Evolutionary conservation across 2,797 vertebrate genomes (phyloP).

Genomic region (Tokudaia muenninki): DNA sequence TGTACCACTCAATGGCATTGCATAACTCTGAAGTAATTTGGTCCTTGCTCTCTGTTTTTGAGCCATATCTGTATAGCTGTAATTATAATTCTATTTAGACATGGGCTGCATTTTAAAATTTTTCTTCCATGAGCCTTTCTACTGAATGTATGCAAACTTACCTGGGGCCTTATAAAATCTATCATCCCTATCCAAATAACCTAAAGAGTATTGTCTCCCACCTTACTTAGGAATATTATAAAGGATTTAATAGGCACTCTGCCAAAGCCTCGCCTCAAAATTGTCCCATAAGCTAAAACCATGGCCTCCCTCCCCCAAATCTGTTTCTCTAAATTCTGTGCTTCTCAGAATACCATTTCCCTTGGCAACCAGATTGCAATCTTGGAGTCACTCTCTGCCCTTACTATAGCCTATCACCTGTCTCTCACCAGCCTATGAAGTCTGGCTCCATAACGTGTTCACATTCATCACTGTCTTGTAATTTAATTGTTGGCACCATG

Average conservation of each 20-base stretch:
- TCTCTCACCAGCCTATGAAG: constrained; percentile 41
- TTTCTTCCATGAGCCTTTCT: background rate
- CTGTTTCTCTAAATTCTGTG: background rate
- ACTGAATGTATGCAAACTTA: background rate
- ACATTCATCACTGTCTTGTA: constrained; percentile 64
- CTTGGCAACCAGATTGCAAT: constrained; percentile 41
- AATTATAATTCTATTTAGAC: background rate
- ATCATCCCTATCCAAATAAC: background rate
- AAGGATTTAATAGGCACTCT: background rate
- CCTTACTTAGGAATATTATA: background rate
- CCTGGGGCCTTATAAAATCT: background rate
- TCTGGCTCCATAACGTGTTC: constrained; percentile 33
- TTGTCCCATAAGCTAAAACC: background rate
- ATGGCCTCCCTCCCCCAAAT: background rate
- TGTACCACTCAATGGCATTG: background rate
- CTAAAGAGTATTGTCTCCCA: background rate
- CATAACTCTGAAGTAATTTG: background rate
- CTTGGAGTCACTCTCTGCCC: background rate
- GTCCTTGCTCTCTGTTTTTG: background rate
- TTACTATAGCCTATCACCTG: background rate
- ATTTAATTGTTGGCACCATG: constrained; percentile 37
- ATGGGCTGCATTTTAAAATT: constrained; percentile 4
- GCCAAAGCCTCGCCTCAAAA: background rate
- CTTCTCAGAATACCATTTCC: background rate
- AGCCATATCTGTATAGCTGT: background rate